Conservation (phyloP, 2,797 vertebrate genomes). For the Sternotherus odoratus region DNA sequence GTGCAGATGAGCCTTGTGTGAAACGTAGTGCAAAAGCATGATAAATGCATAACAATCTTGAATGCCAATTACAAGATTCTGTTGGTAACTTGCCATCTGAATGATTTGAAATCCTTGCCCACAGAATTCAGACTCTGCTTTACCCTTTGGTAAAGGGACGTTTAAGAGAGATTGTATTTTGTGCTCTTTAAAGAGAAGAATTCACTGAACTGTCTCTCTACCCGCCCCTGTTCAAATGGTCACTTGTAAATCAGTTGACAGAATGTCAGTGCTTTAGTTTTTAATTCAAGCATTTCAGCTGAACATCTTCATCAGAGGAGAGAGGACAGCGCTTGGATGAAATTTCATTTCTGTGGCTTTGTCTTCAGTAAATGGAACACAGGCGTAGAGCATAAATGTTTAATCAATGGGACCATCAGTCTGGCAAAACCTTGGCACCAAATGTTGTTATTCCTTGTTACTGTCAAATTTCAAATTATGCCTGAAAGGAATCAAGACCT, state of each 20-base stretch:
- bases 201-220: rapidly evolving
- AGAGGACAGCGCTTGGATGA: not conserved
- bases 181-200: not conserved
- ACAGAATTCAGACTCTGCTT: not conserved
- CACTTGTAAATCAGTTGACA: not conserved
- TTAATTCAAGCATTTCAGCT: not conserved
- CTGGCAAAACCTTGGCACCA: conserved; percentile 14
- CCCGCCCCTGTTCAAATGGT: not conserved
- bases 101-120: not conserved
- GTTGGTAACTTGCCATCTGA: not conserved
- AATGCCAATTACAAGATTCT: not conserved
- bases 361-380: not conserved
- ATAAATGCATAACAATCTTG: not conserved
- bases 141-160: not conserved
- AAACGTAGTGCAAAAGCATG: not conserved
- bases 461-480: conserved; percentile 54
- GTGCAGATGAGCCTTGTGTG: not conserved
- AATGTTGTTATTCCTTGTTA: not conserved
- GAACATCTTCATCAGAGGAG: not conserved
- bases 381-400: conserved; percentile 33
- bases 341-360: conserved; percentile 18
- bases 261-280: not conserved
- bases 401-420: not conserved
- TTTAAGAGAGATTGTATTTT: not conserved
- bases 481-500: conserved; percentile 44